phyloP scores from a whole-genome alignment of 2,888 invertebrate genomes.

The Tineola bisselliella region DNA sequence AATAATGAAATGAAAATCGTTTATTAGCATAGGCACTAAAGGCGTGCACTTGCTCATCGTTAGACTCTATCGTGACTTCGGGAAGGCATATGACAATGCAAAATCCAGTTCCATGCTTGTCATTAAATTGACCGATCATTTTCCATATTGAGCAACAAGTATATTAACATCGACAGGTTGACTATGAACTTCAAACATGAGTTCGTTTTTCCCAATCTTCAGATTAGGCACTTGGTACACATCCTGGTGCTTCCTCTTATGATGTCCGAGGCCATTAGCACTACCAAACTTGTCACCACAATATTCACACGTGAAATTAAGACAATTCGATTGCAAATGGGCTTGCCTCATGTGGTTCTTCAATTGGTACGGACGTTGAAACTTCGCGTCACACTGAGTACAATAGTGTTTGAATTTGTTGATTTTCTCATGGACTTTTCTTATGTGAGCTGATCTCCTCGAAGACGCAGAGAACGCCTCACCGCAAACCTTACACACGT shows the following conservation, averaged over 20 bases:
- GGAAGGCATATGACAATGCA: too few relatives aligned
- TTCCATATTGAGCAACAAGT: too few relatives aligned
- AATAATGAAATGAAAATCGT: too few relatives aligned
- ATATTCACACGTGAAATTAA: constrained; percentile 31
- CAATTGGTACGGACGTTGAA: constrained; percentile 36
- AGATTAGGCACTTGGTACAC: neutral
- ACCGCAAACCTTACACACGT: constrained; percentile 38
- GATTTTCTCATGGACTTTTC: constrained; percentile 30
- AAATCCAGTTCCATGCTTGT: too few relatives aligned
- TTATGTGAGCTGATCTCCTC: constrained; percentile 43
- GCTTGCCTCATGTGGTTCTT: constrained; percentile 35
- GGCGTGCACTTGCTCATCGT: too few relatives aligned
- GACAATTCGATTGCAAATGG: constrained; percentile 26
- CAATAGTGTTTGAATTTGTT: constrained; percentile 36
- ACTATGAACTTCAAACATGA: neutral
- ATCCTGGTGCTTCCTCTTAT: constrained; percentile 36
- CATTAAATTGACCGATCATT: too few relatives aligned
- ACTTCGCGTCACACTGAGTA: constrained; percentile 39
- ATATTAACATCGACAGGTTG: neutral
- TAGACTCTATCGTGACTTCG: too few relatives aligned
- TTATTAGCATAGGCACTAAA: too few relatives aligned
- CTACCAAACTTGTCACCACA: constrained; percentile 42
- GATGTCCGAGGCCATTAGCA: constrained; percentile 36
- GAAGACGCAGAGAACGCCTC: constrained; percentile 49
- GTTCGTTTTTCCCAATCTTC: neutral